phyloP scores from a whole-genome alignment of 2,113 vertebrate species.

The Glareola pratincola region DNA sequence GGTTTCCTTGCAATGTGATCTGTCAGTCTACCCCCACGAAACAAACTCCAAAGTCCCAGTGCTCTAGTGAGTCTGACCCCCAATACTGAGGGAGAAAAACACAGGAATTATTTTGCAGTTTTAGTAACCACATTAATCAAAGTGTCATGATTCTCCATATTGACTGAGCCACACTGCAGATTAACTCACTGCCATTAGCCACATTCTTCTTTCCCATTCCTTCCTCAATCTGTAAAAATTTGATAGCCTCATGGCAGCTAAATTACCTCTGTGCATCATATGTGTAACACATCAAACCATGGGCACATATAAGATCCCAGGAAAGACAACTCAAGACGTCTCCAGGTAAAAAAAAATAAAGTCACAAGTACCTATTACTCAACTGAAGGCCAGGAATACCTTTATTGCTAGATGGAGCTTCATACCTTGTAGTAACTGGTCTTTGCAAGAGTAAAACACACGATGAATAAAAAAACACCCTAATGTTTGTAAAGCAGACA shows the following conservation, averaged over 20 bases:
- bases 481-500: neutral
- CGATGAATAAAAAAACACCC: neutral
- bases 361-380: neutral
- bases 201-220: neutral
- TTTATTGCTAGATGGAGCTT: neutral
- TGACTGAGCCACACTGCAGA: neutral
- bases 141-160: neutral
- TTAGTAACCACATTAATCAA: neutral
- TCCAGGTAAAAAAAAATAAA: neutral
- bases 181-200: neutral
- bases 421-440: neutral
- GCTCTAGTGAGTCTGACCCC: neutral
- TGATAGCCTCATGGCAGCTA: neutral
- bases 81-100: neutral
- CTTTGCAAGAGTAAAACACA: neutral
- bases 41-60: neutral
- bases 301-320: accelerated
- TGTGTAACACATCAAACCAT: neutral
- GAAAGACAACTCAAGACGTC: neutral
- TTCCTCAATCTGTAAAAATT: neutral
- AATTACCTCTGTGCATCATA: neutral
- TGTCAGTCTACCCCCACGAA: neutral
- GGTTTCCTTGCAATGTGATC: neutral
- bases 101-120: neutral
- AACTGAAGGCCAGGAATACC: neutral